Percentiles rank a stretch among this genome's conserved stretches.
Conservation (phyloP, 2,797 vertebrate genomes). For the Protosalanx chinensis region DNA sequence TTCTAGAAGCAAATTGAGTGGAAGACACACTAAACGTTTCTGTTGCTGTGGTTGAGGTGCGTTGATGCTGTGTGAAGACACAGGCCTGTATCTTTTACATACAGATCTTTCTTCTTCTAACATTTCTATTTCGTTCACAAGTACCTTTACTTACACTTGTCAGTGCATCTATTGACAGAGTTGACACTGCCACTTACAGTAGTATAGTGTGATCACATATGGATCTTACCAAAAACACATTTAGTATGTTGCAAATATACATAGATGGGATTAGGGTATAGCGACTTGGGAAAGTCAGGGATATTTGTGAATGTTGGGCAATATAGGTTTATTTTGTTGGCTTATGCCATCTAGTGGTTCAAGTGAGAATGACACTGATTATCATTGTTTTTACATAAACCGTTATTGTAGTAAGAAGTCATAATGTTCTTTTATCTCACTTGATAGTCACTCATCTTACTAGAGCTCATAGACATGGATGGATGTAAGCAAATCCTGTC, state of each 20-base stretch:
- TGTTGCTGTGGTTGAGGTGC: constrained; percentile 5
- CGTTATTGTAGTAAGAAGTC: constrained; percentile 40
- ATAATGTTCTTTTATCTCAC: constrained; percentile 20
- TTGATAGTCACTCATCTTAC: constrained; percentile 18
- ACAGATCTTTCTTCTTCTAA: background rate
- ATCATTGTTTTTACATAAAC: background rate
- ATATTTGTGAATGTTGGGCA: constrained; percentile 41
- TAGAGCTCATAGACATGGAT: constrained; percentile 13
- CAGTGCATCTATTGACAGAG: constrained; percentile 32
- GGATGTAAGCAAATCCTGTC: background rate
- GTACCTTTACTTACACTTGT: background rate
- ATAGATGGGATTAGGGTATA: constrained; percentile 53
- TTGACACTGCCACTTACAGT: constrained; percentile 54
- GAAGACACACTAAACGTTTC: background rate
- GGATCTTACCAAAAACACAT: background rate
- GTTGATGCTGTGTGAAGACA: background rate
- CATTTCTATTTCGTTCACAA: background rate
- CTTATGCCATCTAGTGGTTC: constrained; percentile 48
- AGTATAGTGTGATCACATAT: constrained; percentile 23
- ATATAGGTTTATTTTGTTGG: constrained; percentile 33
- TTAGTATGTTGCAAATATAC: constrained; percentile 12
- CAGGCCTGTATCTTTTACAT: background rate
- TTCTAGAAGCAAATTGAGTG: background rate
- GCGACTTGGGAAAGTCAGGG: constrained; percentile 49
- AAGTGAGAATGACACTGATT: constrained; percentile 29